Base-by-base conservation (phyloP, 1,140 invertebrate species). In the Hylaeus anthracinus region DNA sequence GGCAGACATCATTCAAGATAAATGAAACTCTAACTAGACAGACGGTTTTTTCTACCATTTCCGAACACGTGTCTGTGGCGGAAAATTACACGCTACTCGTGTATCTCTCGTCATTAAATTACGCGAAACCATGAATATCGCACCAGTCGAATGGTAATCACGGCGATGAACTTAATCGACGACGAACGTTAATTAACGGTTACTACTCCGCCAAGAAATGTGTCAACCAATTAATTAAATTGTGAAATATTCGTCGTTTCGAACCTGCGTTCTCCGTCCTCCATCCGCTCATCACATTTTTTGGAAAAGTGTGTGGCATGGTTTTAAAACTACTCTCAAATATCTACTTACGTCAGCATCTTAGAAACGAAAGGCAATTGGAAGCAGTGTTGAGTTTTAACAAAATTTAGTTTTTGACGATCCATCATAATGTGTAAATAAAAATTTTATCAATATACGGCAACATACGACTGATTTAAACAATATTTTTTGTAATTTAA, bases 11-110 rank as follows among this genome's bases (percentile, higher is more conserved):
- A 26, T 26, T 26, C 26, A 26, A 26, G 26, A 26, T 26, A 26
- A 5, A 41, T 55, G 73, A 41, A 63, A 81, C 70, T 81, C 72
- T 70, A 73, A 61, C 73, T 73, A 65, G 73, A 79, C 43, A 56
- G 65, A 69, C 60, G 76, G 26, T 0, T 26, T 72, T 72, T 15
- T 15, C 39, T 14, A 14, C 26, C 5, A n/a, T 14, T 43, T 5
- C 2, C 64, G 43, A 12, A 1, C 65, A 8, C 15, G 66, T 41
- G 55, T 53, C 61, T n/a, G 10, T 8, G 6, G n/a, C 9, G 45
- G 60, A 72, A 79, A 79, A 72, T 64, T 72, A 15, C 56, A 41
- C 15, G 45, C 12, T 5, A 41, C 1, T 37, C 41, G 41, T 8
- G 41, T 67, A 5, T 15, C 39, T 43, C 61, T 74, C 48, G 63